A percentile compares a stretch with the other conserved stretches of the same genome.
Evolutionary conservation across 2,113 vertebrate genomes (phyloP).

Genomic region (Seriola aureovittata): DNA sequence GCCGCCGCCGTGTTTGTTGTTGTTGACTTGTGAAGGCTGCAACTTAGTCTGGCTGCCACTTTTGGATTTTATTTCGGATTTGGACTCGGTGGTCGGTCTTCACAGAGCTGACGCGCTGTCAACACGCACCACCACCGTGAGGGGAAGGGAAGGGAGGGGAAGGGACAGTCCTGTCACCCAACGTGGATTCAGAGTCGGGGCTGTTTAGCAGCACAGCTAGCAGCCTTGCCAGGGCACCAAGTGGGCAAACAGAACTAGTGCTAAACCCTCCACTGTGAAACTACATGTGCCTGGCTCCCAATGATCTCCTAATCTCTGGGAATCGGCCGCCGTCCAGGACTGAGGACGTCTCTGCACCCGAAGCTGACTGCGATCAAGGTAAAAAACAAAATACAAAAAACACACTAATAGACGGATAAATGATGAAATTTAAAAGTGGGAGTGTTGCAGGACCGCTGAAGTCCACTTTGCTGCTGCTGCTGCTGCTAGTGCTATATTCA

Average conservation of each 20-base stretch:
- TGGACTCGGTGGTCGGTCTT: slow-evolving; percentile 45
- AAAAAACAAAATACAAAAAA: slow-evolving; percentile 32
- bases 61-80: slow-evolving; percentile 50
- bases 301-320: slow-evolving; percentile 78
- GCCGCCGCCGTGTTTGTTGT: slow-evolving; percentile 22
- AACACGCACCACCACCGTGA: slow-evolving; percentile 59
- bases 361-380: slow-evolving; percentile 79
- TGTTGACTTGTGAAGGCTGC: slow-evolving; percentile 30
- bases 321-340: slow-evolving; percentile 71
- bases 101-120: slow-evolving; percentile 74
- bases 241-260: slow-evolving; percentile 65
- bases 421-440: slow-evolving; percentile 21
- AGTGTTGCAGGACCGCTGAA: slow-evolving; percentile 46
- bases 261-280: slow-evolving; percentile 59
- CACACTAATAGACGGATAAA: neutral
- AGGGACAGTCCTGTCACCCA: slow-evolving; percentile 79
- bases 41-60: slow-evolving; percentile 50
- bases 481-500: slow-evolving; percentile 30
- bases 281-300: slow-evolving; percentile 80
- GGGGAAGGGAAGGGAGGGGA: slow-evolving; percentile 36
- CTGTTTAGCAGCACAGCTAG: slow-evolving; percentile 59
- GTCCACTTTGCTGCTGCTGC: slow-evolving; percentile 49
- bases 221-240: slow-evolving; percentile 57
- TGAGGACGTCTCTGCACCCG: slow-evolving; percentile 77
- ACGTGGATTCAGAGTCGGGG: slow-evolving; percentile 64